Evolutionary conservation across 1,140 invertebrate species (phyloP).

Genomic region (Habropoda laboriosa): DNA sequence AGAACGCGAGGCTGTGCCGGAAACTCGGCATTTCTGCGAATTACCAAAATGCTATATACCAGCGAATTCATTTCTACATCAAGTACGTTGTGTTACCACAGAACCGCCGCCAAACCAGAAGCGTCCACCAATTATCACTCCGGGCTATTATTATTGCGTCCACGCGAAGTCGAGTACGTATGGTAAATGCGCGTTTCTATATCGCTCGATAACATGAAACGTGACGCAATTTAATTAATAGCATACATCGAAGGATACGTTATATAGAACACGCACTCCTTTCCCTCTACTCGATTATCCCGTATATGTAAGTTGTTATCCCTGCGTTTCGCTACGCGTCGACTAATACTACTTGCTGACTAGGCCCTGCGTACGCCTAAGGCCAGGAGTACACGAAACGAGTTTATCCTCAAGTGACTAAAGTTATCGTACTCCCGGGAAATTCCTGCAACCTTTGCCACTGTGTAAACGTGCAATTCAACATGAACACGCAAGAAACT

Average conservation of each 20-base stretch:
- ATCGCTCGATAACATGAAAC: too few relatives aligned
- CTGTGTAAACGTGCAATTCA: not conserved
- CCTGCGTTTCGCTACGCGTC: not conserved
- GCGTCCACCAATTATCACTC: constrained; percentile 15
- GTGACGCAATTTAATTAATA: not conserved
- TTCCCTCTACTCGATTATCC: not conserved
- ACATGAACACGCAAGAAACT: not conserved
- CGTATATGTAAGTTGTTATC: not conserved
- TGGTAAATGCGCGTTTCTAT: not conserved
- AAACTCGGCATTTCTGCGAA: too few relatives aligned
- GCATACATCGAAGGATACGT: too few relatives aligned
- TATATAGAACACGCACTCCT: not conserved
- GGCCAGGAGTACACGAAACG: not conserved
- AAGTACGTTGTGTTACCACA: not conserved
- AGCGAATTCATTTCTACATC: not conserved
- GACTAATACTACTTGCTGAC: not conserved
- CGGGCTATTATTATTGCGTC: not conserved
- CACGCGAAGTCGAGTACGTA: not conserved
- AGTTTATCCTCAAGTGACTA: not conserved
- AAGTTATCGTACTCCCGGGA: not conserved
- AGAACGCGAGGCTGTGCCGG: too few relatives aligned
- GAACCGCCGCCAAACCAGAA: not conserved
- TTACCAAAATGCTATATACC: too few relatives aligned
- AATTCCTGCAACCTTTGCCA: not conserved
- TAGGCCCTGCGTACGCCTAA: not conserved